Evolutionary conservation across 1,140 invertebrate species (phyloP), one percentile per base, ranked within the genome.

Genomic region (Cepaea nemoralis): DNA sequence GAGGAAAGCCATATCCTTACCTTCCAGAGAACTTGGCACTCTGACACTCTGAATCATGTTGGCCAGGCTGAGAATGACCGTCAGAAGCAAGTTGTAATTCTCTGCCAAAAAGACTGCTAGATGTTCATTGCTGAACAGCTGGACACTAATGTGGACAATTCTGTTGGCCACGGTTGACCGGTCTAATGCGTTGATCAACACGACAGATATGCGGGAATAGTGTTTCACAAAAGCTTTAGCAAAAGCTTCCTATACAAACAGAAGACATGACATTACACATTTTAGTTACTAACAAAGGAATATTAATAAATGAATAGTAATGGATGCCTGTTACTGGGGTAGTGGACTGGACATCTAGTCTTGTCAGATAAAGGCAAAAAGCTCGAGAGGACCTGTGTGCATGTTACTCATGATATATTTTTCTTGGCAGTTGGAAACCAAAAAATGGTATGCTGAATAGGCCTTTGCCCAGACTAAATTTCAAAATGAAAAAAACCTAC

Each of bases 61-160:
- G 83, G 96, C 95, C 16, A 99, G 93, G 85, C 96, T 97, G 37
- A 97, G 94, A 71, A 99, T 96, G 95, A 99, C 97, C 0, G 98
- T 96, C 89, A 98, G 96, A 31, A 99, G 93, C 39, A 99, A 92
- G 87, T 96, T 95, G 59, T 97, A 93, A 85, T 97, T 94, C 85
- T 97, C 95, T 19, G 97, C 96, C 95, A 99, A 98, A 87, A 95
- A 94, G 31, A 96, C 92, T 0, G 97, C 97, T 8, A 99, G 92
- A 48, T 94, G 94, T 92, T 99, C 96, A 90, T 99, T 98, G 83
- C 96, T 97, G 91, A 99, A 99, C 66, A 99, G 91, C 91, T 96
- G 97, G 3, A 99, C 98, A 88, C 96, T 97, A 89, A 99, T 97
- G 91, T 99, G 98, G 0, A 99, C 97, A 6, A 99, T 97, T 71